Percentiles rank a stretch among this genome's conserved stretches.
Conservation (phyloP, 2,113 vertebrate species). For the Columbina picui region DNA sequence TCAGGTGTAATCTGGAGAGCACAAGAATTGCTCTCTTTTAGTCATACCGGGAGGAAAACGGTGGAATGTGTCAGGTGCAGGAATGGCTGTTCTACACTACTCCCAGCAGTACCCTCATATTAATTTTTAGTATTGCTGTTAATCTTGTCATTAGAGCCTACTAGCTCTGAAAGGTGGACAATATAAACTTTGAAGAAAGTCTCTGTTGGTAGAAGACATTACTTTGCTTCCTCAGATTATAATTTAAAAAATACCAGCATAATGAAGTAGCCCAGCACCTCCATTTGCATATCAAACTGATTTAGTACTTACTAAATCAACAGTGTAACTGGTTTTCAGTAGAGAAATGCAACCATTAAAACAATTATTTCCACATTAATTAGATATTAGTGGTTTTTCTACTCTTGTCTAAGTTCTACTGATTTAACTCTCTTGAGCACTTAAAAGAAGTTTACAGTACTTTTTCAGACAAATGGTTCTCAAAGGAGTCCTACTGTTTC, state of each 20-base stretch:
- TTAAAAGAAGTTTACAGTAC: constrained; percentile 35
- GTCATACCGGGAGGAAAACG: background rate
- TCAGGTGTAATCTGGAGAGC: background rate
- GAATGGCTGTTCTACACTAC: background rate
- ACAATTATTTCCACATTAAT: constrained; percentile 43
- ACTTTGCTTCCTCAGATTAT: background rate
- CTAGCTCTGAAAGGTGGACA: background rate
- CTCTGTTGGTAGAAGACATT: background rate
- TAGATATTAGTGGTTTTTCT: constrained; percentile 30
- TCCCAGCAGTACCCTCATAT: background rate
- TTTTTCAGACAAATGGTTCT: constrained; percentile 37
- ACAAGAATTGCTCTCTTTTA: background rate
- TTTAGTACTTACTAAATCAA: background rate
- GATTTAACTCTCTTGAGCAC: constrained; percentile 36
- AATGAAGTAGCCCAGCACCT: background rate
- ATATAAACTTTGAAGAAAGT: background rate
- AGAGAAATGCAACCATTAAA: constrained; percentile 8
- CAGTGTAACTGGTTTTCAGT: background rate
- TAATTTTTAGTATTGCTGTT: background rate
- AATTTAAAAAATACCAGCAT: background rate
- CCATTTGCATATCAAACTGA: constrained; percentile 30
- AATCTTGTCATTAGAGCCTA: background rate
- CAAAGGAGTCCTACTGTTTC: constrained; percentile 22
- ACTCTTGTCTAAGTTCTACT: constrained; percentile 1
- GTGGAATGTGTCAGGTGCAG: background rate